Evolutionary conservation across 2,888 invertebrate species (phyloP).

Genomic region (Torymus texanus): DNA sequence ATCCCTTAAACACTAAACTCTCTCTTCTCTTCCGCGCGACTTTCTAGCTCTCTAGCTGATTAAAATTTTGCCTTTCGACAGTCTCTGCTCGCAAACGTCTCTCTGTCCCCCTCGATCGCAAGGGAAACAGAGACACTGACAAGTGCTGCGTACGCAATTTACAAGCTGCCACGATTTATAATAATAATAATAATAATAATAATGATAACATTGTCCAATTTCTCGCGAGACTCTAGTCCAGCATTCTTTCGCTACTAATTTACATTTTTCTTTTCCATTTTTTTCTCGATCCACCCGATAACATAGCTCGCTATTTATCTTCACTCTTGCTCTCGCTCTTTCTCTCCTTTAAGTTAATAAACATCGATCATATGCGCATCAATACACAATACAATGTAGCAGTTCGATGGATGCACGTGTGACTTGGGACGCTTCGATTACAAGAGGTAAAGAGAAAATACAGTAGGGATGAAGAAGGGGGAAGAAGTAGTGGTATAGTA

Average conservation of each 20-base stretch:
- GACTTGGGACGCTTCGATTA: constrained; percentile 22
- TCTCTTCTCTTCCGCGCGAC: constrained; percentile 57
- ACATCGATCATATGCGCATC: constrained; percentile 17
- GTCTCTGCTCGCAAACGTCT: constrained; percentile 31
- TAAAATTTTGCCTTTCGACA: constrained; percentile 1
- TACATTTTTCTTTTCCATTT: background rate
- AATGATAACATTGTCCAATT: constrained; percentile 3
- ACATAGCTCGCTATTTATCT: constrained; percentile 14
- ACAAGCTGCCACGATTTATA: background rate
- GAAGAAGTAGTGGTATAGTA: background rate
- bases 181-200: too few species aligned
- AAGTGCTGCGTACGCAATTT: background rate
- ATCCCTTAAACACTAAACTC: constrained; percentile 73
- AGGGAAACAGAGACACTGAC: constrained; percentile 12
- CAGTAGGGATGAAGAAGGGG: constrained; percentile 1
- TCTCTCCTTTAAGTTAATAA: constrained; percentile 3
- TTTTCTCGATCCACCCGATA: background rate
- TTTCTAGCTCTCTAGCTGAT: constrained; percentile 28
- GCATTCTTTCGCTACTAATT: background rate
- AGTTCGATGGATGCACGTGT: constrained; percentile 29
- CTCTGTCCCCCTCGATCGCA: constrained; percentile 7
- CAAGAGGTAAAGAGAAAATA: constrained; percentile 24
- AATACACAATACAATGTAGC: constrained; percentile 13
- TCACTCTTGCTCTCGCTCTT: constrained; percentile 30
- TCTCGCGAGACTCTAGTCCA: constrained; percentile 33